A percentile compares a stretch with the other conserved stretches of the same genome.
Evolutionary conservation across 2,113 vertebrate genomes (phyloP).

Genomic region (Corydoras sp.): DNA sequence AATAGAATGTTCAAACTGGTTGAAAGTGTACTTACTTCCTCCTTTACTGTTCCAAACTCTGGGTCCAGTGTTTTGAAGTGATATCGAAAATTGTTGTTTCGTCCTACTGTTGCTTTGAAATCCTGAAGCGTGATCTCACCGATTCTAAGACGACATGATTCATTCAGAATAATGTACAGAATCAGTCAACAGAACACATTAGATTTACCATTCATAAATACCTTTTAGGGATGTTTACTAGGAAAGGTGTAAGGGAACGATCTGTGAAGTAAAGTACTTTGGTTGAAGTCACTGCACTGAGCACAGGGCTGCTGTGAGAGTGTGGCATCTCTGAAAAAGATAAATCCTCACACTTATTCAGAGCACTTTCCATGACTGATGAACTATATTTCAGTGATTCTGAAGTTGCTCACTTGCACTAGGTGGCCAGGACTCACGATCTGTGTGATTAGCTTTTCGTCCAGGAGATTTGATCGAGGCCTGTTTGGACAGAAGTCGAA

Average conservation of each 20-base stretch:
- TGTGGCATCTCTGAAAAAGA: conserved; percentile 76
- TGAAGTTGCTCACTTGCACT: conserved; percentile 79
- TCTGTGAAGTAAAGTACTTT: conserved; percentile 98
- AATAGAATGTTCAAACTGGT: no score
- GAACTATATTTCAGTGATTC: conserved; percentile 32
- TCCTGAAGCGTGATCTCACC: conserved; percentile 91
- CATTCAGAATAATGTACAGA: neutral
- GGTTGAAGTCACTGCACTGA: conserved; percentile 77
- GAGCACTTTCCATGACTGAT: no score
- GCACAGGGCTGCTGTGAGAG: conserved; percentile 82
- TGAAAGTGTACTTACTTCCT: conserved; percentile 72
- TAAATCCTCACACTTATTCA: no score
- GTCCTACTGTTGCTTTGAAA: conserved; percentile 88
- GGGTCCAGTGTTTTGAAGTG: conserved; percentile 97
- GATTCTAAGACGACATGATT: conserved; percentile 66
- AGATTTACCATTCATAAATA: conserved; percentile 26
- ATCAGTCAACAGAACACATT: neutral
- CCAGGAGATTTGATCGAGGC: conserved; percentile 73
- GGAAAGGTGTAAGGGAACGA: conserved; percentile 92
- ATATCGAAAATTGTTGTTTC: conserved; percentile 88
- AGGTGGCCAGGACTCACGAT: conserved; percentile 86
- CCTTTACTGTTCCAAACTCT: conserved; percentile 97
- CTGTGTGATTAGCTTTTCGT: conserved; percentile 71
- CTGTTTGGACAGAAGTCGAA: conserved; percentile 50
- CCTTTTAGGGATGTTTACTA: conserved; percentile 97